These are phyloP conservation scores for Chelon labrosus DNA, from an alignment of 2,797 vertebrate genomes.

Conservation along the genomic window DNA sequence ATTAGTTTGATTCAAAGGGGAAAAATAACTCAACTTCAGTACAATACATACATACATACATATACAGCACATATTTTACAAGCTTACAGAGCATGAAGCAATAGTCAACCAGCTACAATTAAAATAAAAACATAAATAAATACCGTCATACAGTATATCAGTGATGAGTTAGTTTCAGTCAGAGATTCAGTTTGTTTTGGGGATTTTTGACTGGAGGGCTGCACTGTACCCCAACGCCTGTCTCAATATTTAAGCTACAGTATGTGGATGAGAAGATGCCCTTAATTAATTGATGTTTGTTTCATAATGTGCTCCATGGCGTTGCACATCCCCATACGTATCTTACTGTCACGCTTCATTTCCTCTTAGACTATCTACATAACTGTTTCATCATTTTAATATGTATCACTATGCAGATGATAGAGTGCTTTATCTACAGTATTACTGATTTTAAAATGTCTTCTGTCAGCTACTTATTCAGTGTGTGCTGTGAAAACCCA, in stretches of 20 bases:
- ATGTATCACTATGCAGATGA: slow-evolving; percentile 29
- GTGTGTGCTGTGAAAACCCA: background rate
- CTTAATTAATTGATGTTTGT: background rate
- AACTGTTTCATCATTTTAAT: background rate
- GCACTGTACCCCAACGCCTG: background rate
- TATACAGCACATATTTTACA: slow-evolving; percentile 20
- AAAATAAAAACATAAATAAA: slow-evolving; percentile 53
- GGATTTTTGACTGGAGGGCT: background rate
- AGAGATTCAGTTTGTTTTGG: slow-evolving; percentile 3
- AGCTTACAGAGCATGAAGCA: slow-evolving; percentile 11
- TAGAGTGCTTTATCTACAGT: slow-evolving; percentile 10
- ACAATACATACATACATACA: slow-evolving; percentile 36
- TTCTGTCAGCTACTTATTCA: background rate
- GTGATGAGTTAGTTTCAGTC: slow-evolving; percentile 7
- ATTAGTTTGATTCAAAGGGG: background rate
- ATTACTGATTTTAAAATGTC: background rate
- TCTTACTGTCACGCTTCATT: background rate
- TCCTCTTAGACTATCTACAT: background rate
- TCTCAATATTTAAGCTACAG: background rate
- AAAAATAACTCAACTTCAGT: slow-evolving; percentile 31
- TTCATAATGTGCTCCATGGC: slow-evolving; percentile 1
- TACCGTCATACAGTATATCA: slow-evolving; percentile 32
- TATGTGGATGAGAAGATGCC: background rate
- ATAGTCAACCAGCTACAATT: slow-evolving; percentile 13
- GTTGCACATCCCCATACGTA: background rate